Evolutionary conservation across 2,113 vertebrate species (phyloP).

Genomic region (Scortum barcoo): DNA sequence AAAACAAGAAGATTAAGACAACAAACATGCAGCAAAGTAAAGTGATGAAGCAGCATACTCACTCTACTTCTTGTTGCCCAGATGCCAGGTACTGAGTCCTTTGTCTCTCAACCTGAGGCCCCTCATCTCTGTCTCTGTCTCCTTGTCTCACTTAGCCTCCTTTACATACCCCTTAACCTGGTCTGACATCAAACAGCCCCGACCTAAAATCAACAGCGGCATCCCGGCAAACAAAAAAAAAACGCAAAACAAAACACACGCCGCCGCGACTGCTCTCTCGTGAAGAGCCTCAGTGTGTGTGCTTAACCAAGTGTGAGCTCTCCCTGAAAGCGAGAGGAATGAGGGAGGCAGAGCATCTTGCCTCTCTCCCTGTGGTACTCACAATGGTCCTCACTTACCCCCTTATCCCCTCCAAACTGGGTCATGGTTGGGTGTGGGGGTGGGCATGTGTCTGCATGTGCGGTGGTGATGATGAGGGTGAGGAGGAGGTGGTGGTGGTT

Average conservation of each 20-base stretch:
- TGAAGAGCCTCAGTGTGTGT: slow-evolving; percentile 66
- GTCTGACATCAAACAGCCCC: slow-evolving; percentile 58
- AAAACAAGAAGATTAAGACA: not conserved
- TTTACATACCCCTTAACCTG: slow-evolving; percentile 55
- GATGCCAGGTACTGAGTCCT: slow-evolving; percentile 59
- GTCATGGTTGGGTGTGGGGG: slow-evolving; percentile 79
- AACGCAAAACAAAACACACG: slow-evolving; percentile 46
- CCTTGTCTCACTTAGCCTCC: slow-evolving; percentile 37
- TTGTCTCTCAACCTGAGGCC: slow-evolving; percentile 56
- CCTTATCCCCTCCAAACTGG: slow-evolving; percentile 79
- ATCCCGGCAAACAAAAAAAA: slow-evolving; percentile 54
- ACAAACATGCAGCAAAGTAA: slow-evolving; percentile 38
- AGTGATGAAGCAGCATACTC: slow-evolving; percentile 63
- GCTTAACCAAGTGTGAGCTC: slow-evolving; percentile 71
- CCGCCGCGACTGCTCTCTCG: slow-evolving; percentile 44
- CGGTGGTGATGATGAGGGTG: slow-evolving; percentile 44
- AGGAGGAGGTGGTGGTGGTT: slow-evolving; percentile 41
- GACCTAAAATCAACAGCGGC: slow-evolving; percentile 53
- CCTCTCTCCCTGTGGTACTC: slow-evolving; percentile 71
- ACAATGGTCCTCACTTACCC: slow-evolving; percentile 80
- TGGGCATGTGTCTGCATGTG: slow-evolving; percentile 32
- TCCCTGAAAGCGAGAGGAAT: slow-evolving; percentile 67
- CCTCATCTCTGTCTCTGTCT: slow-evolving; percentile 58
- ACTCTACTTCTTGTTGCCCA: slow-evolving; percentile 59
- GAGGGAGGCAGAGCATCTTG: slow-evolving; percentile 74